Conservation (phyloP, 2,888 invertebrate genomes). For the Cylloceria caligata region DNA sequence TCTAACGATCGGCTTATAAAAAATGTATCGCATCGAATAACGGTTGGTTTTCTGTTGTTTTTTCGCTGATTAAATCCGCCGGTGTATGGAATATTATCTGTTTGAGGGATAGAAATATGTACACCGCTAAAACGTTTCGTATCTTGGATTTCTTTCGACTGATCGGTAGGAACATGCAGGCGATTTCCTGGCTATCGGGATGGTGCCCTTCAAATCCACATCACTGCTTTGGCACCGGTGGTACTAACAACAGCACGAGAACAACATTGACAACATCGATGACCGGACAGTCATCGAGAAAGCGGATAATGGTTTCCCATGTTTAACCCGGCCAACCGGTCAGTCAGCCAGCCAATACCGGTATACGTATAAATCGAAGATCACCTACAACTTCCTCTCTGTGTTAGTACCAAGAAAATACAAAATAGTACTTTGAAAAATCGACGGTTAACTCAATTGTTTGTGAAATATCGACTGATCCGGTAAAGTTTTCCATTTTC, state of each 20-base stretch:
- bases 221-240: conserved; percentile 80
- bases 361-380: background rate
- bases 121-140: conserved; percentile 20
- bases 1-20: no score
- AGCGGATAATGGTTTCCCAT: conserved; percentile 82
- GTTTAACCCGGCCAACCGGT: conserved; percentile 75
- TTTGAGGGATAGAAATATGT: background rate
- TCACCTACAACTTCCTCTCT: background rate
- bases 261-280: conserved; percentile 82
- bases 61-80: background rate
- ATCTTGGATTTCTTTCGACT: conserved; percentile 51
- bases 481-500: background rate
- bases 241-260: conserved; percentile 77
- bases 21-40: no score
- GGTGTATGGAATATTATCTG: background rate
- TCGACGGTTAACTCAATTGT: background rate
- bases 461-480: background rate
- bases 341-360: background rate
- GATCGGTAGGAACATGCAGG: conserved; percentile 80
- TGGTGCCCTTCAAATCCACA: conserved; percentile 81
- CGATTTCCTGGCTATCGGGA: conserved; percentile 81
- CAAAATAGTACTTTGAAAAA: background rate
- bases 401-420: background rate
- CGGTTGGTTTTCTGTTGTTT: background rate
- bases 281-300: conserved; percentile 82